A percentile compares a stretch with the other conserved stretches of the same genome.
These are phyloP conservation scores for Drosophila mercatorum DNA, from an alignment of 2,888 invertebrate genomes.

Conservation along the genomic window DNA sequence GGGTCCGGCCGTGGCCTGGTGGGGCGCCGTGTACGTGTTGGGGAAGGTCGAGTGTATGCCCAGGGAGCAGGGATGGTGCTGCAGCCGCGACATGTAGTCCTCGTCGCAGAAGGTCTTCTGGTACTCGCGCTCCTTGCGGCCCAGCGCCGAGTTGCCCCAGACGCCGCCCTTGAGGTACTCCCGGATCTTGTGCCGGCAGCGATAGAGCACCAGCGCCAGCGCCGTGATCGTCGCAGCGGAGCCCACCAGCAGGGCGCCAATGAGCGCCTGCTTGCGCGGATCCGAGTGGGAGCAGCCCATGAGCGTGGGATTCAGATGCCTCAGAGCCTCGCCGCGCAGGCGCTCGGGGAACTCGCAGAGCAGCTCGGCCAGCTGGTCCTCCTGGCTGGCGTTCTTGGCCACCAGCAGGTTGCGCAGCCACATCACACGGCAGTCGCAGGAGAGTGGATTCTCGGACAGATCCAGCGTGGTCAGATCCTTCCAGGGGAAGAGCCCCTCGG, in stretches of 20 bases:
- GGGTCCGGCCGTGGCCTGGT: constrained; percentile 80
- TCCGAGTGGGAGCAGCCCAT: constrained; percentile 93
- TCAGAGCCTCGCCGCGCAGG: constrained; percentile 89
- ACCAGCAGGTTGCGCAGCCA: constrained; percentile 91
- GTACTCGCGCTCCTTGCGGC: constrained; percentile 93
- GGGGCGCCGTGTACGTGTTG: constrained; percentile 83
- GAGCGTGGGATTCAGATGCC: constrained; percentile 90
- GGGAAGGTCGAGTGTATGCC: constrained; percentile 84
- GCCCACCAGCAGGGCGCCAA: constrained; percentile 91
- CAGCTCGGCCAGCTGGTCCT: constrained; percentile 84
- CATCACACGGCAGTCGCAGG: constrained; percentile 92
- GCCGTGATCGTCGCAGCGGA: constrained; percentile 90
- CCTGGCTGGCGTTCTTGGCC: constrained; percentile 80
- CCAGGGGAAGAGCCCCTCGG: constrained; percentile 92
- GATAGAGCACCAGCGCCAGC: constrained; percentile 90
- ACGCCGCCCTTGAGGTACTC: constrained; percentile 90
- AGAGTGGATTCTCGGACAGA: constrained; percentile 92
- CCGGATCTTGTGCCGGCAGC: constrained; percentile 91
- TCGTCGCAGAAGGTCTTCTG: constrained; percentile 96
- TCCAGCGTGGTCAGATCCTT: constrained; percentile 91
- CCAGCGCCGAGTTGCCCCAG: constrained; percentile 84
- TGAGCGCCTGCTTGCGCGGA: constrained; percentile 91
- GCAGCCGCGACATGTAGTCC: constrained; percentile 88
- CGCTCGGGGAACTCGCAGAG: constrained; percentile 91
- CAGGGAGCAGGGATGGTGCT: constrained; percentile 84